Conservation (phyloP, 2,888 invertebrate genomes). For the Halictus ligatus region DNA sequence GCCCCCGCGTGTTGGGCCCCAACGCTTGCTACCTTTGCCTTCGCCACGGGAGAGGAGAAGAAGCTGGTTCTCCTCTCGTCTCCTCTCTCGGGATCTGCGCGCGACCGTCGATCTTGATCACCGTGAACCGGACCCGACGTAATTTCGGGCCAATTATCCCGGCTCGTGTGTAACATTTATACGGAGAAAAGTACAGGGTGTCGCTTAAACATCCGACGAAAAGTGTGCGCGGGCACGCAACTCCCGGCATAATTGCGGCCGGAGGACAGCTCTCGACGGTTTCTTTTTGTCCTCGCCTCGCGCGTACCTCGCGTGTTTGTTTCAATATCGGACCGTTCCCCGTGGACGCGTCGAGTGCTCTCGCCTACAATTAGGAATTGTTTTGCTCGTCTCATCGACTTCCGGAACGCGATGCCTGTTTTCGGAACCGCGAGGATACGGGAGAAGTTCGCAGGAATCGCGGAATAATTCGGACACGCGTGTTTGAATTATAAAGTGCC, state of each 20-base stretch:
- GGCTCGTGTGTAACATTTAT: slow-evolving; percentile 35
- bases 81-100: not conserved
- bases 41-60: not conserved
- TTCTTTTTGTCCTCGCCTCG: not conserved
- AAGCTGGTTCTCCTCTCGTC: not conserved
- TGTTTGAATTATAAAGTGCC: slow-evolving; percentile 5
- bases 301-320: slow-evolving; percentile 1
- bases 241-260: slow-evolving; percentile 4
- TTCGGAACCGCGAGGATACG: not conserved
- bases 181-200: slow-evolving; percentile 25
- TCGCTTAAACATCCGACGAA: slow-evolving; percentile 18
- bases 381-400: not conserved
- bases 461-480: not conserved
- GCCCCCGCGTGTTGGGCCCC: not conserved
- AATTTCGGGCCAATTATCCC: slow-evolving; percentile 50
- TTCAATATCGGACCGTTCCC: not conserved
- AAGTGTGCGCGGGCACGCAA: slow-evolving; percentile 10
- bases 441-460: not conserved
- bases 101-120: slow-evolving; percentile 56
- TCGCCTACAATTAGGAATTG: not conserved
- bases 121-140: slow-evolving; percentile 45
- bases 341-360: not conserved
- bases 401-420: not conserved
- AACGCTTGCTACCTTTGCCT: not conserved
- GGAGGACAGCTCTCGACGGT: not conserved